A percentile compares a stretch with the other conserved stretches of the same genome.
phyloP scores from a whole-genome alignment of 2,888 invertebrate species.

The Rhabditoides inermis region DNA sequence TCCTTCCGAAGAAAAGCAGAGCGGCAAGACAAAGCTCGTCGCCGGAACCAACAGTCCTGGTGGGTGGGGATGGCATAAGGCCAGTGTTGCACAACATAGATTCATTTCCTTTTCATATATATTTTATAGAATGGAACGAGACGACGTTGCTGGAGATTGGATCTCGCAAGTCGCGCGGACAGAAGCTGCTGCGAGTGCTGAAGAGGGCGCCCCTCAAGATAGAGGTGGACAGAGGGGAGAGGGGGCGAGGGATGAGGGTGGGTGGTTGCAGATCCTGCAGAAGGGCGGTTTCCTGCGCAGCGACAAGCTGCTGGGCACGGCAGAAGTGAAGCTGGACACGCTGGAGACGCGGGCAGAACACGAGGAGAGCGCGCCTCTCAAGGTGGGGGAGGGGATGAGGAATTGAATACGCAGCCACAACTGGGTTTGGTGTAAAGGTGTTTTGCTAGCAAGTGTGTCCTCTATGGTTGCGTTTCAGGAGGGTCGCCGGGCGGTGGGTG shows the following conservation, averaged over 20 bases:
- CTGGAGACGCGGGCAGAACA: constrained; percentile 78
- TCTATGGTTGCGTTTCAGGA: constrained; percentile 10
- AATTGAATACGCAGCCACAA: neutral
- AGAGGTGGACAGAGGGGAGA: constrained; percentile 58
- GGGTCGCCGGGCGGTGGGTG: constrained; percentile 31
- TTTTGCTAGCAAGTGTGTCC: neutral
- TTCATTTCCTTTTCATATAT: too few species aligned
- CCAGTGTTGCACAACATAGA: too few species aligned
- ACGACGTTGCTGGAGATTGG: constrained; percentile 26
- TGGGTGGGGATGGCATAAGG: constrained; percentile 4
- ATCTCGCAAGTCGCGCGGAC: constrained; percentile 23
- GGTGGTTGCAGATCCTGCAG: constrained; percentile 52
- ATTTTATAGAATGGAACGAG: constrained; percentile 34
- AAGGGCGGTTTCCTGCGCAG: constrained; percentile 87
- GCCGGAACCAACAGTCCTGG: constrained; percentile 80
- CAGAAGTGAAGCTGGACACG: constrained; percentile 74
- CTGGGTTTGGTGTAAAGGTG: neutral
- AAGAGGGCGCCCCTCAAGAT: constrained; percentile 81
- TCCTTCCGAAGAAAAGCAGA: constrained; percentile 67
- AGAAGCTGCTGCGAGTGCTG: constrained; percentile 71
- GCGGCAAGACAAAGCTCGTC: constrained; percentile 69
- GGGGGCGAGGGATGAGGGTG: neutral
- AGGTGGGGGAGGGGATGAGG: constrained; percentile 16
- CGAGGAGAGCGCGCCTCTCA: constrained; percentile 63
- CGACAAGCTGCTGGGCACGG: constrained; percentile 76